Percentiles rank a stretch among this genome's conserved stretches.
These are phyloP conservation scores for Gymnopithys bicolor DNA, from an alignment of 2,797 vertebrate genomes.

Conservation along the genomic window DNA sequence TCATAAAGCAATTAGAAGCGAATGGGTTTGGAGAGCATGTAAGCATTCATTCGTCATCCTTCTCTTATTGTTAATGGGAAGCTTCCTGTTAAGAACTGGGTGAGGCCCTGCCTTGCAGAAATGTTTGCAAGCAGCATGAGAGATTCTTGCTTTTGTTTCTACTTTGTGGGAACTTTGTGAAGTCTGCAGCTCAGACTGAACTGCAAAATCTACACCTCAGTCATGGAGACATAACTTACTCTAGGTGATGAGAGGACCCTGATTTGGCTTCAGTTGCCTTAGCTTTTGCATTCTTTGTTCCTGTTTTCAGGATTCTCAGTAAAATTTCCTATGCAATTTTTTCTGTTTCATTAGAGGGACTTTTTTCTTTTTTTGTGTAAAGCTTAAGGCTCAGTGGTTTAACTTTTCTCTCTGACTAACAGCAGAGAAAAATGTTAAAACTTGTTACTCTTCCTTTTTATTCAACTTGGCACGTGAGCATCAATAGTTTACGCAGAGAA, in stretches of 20 bases:
- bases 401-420: conserved; percentile 35
- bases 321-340: neutral
- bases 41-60: conserved; percentile 5
- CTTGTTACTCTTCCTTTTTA: conserved; percentile 45
- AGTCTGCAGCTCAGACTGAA: neutral
- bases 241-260: neutral
- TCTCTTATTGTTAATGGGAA: conserved; percentile 49
- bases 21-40: conserved; percentile 20
- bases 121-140: neutral
- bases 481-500: conserved; percentile 35
- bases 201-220: neutral
- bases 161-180: neutral
- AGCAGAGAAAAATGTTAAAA: conserved; percentile 59
- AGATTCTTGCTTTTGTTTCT: conserved; percentile 42
- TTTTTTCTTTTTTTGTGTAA: neutral
- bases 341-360: neutral
- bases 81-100: conserved; percentile 53
- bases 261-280: neutral
- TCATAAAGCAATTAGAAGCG: conserved; percentile 26
- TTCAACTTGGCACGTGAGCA: neutral
- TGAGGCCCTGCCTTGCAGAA: conserved; percentile 44
- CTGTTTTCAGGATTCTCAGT: neutral
- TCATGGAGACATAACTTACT: accelerated
- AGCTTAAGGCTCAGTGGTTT: neutral
- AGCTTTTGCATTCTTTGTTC: neutral